phyloP scores from a whole-genome alignment of 2,113 vertebrate species.

The Calonectris borealis region DNA sequence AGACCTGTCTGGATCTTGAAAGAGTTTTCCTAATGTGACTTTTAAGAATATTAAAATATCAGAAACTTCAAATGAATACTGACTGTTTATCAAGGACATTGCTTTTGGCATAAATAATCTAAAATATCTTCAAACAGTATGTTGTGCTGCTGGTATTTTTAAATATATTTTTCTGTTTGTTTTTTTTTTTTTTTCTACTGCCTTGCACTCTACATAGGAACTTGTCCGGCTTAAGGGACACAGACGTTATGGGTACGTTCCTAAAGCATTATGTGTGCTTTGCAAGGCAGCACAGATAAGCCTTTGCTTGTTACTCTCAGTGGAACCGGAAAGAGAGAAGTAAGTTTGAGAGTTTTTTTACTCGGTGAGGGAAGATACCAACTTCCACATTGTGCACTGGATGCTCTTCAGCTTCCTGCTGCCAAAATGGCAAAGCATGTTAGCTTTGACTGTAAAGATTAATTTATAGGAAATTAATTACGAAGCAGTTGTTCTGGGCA shows the following conservation, averaged over 20 bases:
- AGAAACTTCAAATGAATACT: background rate
- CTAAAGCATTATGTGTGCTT: background rate
- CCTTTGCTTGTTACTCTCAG: background rate
- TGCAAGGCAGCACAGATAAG: background rate
- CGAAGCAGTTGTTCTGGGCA: background rate
- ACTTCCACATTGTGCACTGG: background rate
- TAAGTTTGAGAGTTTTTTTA: background rate
- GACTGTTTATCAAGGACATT: background rate
- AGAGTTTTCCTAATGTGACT: slow-evolving; percentile 22
- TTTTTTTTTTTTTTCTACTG: background rate
- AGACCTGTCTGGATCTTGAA: slow-evolving; percentile 6
- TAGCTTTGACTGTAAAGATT: background rate
- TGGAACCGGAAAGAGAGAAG: background rate
- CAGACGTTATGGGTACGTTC: background rate
- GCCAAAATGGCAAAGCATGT: background rate
- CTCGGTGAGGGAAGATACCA: background rate
- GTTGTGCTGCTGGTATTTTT: background rate
- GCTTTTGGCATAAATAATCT: background rate
- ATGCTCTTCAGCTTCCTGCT: background rate
- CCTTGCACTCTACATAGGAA: background rate
- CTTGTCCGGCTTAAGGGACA: background rate
- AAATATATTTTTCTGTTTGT: background rate
- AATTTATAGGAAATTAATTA: background rate
- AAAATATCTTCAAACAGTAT: background rate
- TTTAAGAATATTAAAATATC: background rate